phyloP scores from a whole-genome alignment of 1,140 invertebrate genomes.

The Pomacea maculata region DNA sequence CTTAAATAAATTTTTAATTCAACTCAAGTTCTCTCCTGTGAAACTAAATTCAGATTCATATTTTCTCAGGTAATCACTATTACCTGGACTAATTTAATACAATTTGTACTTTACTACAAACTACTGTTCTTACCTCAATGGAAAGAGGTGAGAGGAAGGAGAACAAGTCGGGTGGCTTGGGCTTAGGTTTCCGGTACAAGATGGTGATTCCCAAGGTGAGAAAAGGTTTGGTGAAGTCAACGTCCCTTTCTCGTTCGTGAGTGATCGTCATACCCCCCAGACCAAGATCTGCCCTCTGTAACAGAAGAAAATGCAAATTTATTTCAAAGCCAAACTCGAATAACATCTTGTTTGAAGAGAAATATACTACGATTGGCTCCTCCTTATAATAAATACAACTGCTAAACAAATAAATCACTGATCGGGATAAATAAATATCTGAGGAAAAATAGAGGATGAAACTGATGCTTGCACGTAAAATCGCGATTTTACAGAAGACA shows the following conservation, averaged over 20 bases:
- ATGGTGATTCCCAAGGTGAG: constrained; percentile 76
- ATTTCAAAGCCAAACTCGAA: too few relatives aligned
- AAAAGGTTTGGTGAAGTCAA: constrained; percentile 66
- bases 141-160: constrained; percentile 96
- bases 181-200: constrained; percentile 86
- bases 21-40: too few relatives aligned
- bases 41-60: too few relatives aligned
- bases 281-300: constrained; percentile 63
- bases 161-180: constrained; percentile 90
- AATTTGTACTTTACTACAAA: background rate
- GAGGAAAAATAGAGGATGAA: background rate
- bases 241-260: constrained; percentile 57
- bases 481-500: too few relatives aligned
- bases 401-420: background rate
- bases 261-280: constrained; percentile 64
- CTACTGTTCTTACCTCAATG: constrained; percentile 70
- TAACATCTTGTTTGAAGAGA: too few relatives aligned
- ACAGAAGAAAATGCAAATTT: background rate
- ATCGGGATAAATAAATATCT: background rate
- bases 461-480: too few relatives aligned
- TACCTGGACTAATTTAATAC: background rate
- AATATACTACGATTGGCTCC: background rate
- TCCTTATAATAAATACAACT: too few relatives aligned
- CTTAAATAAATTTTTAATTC: too few relatives aligned
- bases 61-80: too few relatives aligned